Percentiles rank a stretch among this genome's conserved stretches.
These are phyloP conservation scores for Bovichtus variegatus DNA, from an alignment of 2,797 vertebrate genomes.

Conservation along the genomic window DNA sequence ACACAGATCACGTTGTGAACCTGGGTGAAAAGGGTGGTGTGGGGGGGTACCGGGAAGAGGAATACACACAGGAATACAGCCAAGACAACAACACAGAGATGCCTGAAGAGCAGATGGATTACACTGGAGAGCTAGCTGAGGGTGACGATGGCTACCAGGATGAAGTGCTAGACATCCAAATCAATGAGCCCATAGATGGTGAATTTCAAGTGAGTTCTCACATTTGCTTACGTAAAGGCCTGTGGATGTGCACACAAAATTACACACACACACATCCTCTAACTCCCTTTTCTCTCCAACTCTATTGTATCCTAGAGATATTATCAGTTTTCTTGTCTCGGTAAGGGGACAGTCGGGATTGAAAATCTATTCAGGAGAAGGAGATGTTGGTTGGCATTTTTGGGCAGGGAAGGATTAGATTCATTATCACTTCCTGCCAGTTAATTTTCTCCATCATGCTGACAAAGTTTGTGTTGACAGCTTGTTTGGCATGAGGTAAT, in stretches of 20 bases:
- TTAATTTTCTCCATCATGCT: conserved; percentile 93
- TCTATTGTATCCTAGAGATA: conserved; percentile 87
- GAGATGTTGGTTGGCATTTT: conserved; percentile 77
- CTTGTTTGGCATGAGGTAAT: conserved; percentile 94
- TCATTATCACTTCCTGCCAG: conserved; percentile 94
- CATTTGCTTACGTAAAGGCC: conserved; percentile 49
- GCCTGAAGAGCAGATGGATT: conserved; percentile 89
- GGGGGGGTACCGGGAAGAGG: conserved; percentile 78
- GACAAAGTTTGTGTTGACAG: conserved; percentile 98
- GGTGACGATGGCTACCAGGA: conserved; percentile 89
- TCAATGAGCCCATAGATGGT: conserved; percentile 93
- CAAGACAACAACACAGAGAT: conserved; percentile 83
- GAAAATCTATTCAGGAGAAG: conserved; percentile 89
- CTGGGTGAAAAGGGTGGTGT: conserved; percentile 82
- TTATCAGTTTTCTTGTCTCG: conserved; percentile 83
- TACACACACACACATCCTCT: conserved; percentile 28
- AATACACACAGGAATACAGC: conserved; percentile 87
- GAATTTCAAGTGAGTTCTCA: conserved; percentile 94
- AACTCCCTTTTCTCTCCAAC: conserved; percentile 53
- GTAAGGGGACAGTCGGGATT: conserved; percentile 76
- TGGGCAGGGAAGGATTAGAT: conserved; percentile 78
- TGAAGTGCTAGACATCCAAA: conserved; percentile 96
- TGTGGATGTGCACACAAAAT: conserved; percentile 5
- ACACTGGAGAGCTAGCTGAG: conserved; percentile 86
- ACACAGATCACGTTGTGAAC: conserved; percentile 87